A percentile compares a stretch with the other conserved stretches of the same genome.
Evolutionary conservation across 2,888 invertebrate genomes (phyloP).

Genomic region (Drosophila putrida): DNA sequence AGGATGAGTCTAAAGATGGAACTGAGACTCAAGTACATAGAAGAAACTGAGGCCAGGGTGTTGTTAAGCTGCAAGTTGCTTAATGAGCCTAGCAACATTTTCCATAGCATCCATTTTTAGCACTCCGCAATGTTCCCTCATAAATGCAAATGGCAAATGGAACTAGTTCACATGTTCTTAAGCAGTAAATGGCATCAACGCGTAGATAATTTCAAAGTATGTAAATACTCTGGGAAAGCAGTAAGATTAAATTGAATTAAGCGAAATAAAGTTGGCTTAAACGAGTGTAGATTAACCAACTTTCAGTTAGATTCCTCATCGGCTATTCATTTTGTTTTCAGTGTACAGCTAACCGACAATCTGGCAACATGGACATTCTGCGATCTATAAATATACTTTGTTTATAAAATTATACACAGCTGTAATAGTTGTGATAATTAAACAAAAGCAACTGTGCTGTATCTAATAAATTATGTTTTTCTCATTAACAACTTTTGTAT

Average conservation of each 20-base stretch:
- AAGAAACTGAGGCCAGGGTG: not conserved
- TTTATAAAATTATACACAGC: not conserved
- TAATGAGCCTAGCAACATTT: constrained; percentile 67
- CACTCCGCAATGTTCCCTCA: constrained; percentile 11
- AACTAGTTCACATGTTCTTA: constrained; percentile 31
- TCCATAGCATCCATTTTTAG: constrained; percentile 51
- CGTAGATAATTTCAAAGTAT: not conserved
- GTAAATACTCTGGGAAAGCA: not conserved
- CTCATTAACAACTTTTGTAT: too few relatives aligned
- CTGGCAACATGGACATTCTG: not conserved
- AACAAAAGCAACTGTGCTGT: not conserved
- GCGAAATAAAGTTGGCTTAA: not conserved
- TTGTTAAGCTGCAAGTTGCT: constrained; percentile 48
- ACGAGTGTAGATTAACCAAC: not conserved
- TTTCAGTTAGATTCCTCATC: not conserved
- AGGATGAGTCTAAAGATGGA: not conserved
- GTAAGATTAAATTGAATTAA: not conserved
- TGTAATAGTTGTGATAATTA: not conserved
- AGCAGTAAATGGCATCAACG: not conserved
- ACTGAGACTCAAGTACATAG: too few relatives aligned
- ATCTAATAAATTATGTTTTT: too few relatives aligned
- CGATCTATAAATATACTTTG: not conserved
- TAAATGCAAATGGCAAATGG: constrained; percentile 16
- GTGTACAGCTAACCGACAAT: not conserved
- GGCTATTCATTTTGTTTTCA: not conserved